Conservation (phyloP, 2,113 vertebrate genomes). For the Edolisoma coerulescens region DNA sequence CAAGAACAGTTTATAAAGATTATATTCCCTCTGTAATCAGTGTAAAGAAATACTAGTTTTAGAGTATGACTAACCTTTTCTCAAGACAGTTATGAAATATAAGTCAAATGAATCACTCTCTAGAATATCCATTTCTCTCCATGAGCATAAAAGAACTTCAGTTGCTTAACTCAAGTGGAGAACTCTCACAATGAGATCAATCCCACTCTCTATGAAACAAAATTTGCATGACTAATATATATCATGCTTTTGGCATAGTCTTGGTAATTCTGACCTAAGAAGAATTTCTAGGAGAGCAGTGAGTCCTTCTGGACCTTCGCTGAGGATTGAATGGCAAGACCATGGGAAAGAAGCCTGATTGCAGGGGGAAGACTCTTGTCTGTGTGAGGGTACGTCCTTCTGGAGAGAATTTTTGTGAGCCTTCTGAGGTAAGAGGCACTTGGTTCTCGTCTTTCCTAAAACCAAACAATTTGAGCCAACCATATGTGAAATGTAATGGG, state of each 20-base stretch:
- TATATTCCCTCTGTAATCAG: not conserved
- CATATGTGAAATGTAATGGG: not conserved
- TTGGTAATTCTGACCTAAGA: not conserved
- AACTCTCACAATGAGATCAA: not conserved
- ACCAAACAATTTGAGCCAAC: not conserved
- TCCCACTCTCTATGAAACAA: not conserved
- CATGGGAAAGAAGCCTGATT: not conserved
- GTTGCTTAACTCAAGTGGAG: not conserved
- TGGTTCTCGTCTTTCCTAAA: not conserved
- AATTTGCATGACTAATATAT: not conserved
- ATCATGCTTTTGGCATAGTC: not conserved
- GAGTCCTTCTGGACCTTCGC: not conserved
- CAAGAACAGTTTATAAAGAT: not conserved
- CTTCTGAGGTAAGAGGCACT: not conserved
- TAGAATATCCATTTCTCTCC: not conserved
- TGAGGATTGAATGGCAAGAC: not conserved
- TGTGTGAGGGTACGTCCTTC: accelerated
- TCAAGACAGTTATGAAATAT: not conserved
- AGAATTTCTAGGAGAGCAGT: not conserved
- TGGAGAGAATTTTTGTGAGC: not conserved
- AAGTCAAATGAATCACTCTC: not conserved
- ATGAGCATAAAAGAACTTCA: not conserved
- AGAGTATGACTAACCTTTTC: not conserved
- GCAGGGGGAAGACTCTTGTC: not conserved
- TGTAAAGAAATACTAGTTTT: not conserved